These are phyloP conservation scores for Channa maculata DNA, from an alignment of 2,113 vertebrate species.

Conservation along the genomic window DNA sequence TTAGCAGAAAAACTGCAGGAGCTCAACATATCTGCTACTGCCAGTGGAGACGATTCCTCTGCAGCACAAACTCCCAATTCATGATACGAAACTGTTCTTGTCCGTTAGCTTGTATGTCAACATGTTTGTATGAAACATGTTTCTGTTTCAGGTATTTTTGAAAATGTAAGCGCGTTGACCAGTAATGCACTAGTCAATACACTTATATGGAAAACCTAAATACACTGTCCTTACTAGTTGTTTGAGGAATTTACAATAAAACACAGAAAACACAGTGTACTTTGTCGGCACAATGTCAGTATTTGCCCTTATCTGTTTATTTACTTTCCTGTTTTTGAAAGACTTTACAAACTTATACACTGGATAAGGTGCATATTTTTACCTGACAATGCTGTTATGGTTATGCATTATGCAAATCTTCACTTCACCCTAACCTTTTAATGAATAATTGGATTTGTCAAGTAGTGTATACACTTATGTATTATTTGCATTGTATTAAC, in stretches of 20 bases:
- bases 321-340: too few species aligned
- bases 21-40: slow-evolving; percentile 79
- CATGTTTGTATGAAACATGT: slow-evolving; percentile 4
- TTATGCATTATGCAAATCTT: too few species aligned
- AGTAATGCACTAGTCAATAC: neutral
- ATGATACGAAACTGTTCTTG: slow-evolving; percentile 23
- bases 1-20: slow-evolving; percentile 86
- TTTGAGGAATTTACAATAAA: slow-evolving; percentile 50
- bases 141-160: slow-evolving; percentile 33
- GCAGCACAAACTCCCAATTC: slow-evolving; percentile 26
- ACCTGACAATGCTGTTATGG: too few species aligned
- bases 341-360: too few species aligned
- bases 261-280: neutral
- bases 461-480: too few species aligned
- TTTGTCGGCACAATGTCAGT: neutral
- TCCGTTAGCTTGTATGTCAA: neutral
- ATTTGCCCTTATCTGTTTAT: too few species aligned
- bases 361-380: too few species aligned
- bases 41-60: slow-evolving; percentile 27
- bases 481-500: too few species aligned
- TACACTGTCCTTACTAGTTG: slow-evolving; percentile 4
- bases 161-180: slow-evolving; percentile 32
- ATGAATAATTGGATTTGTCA: too few species aligned
- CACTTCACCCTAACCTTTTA: too few species aligned
- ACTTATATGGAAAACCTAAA: neutral